Evolutionary conservation across 1,140 invertebrate species (phyloP), one percentile per base, ranked within the genome.

Genomic region (Conopomorpha cramerella): DNA sequence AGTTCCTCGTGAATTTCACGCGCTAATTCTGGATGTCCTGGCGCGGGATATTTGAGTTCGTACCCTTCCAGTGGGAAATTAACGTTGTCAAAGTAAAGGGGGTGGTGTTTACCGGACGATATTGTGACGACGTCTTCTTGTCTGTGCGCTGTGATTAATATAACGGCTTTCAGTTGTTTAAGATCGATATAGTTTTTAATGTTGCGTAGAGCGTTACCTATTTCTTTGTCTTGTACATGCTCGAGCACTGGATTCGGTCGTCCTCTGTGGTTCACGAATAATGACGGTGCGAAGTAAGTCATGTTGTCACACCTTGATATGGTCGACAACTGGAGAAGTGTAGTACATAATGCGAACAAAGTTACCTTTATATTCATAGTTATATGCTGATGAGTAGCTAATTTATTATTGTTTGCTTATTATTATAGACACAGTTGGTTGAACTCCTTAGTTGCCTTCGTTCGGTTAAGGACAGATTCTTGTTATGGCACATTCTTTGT

Each of bases 261-360:
- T 6, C 30, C 37, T 16, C 37, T 30, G 8, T 39, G 37, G 12
- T 39, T 39, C 8, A 39, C 10, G 11, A 39, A 39, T 8, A 39
- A 13, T 7, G 30, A 25, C 12, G 37, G 37, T 2, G 37, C 37
- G 8, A 19, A 16, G 17, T 35, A 35, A n/a, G n/a, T n/a, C n/a
- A n/a, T n/a, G n/a, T n/a, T n/a, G n/a, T n/a, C n/a, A n/a, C n/a
- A n/a, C n/a, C n/a, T n/a, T n/a, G n/a, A n/a, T n/a, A n/a, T n/a
- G n/a, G n/a, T n/a, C n/a, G n/a, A n/a, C n/a, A n/a, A n/a, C n/a
- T n/a, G n/a, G n/a, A n/a, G n/a, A n/a, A n/a, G n/a, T n/a, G n/a
- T n/a, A n/a, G n/a, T n/a, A n/a, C n/a, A n/a, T n/a, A n/a, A n/a
- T n/a, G n/a, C n/a, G n/a, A n/a, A n/a, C n/a, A n/a, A n/a, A n/a